Base-by-base conservation (phyloP, 2,888 invertebrate genomes). In the Acleris cristana region DNA sequence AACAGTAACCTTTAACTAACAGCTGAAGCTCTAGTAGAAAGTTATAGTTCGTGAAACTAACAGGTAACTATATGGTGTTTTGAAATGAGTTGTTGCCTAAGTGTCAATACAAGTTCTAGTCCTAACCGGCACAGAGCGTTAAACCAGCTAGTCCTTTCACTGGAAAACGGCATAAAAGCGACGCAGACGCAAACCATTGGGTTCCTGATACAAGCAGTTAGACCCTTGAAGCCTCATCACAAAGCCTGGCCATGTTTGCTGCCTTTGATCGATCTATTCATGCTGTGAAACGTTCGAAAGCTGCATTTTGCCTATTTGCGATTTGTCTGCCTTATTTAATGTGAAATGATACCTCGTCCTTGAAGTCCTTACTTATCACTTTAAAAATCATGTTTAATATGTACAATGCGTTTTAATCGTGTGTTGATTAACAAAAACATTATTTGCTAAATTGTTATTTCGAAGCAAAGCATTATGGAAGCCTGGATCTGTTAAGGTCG, bases 391-490 rank as follows among this genome's bases (percentile, higher is more conserved):
- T 57, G 66, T 62, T 66, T 62, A 49, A 26, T 61, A 57, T 57
- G 61, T 66, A 66, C 45, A 66, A 66, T 66, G 66, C 56, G 52
- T 66, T 61, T 66, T 62, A 18, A 62, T 62, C 30, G 56, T 66
- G 66, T 66, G 55, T 56, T 56, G 51, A 52, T 57, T 66, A 52
- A 61, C 51, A 26, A 44, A 49, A 51, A 23, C 54, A 21, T 34
- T 65, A 14, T 23, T 61, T 44, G 56, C 51, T 51, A 59, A 60
- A 26, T n/a, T 57, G 66, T 66, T 66, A 66, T 48, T 45, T 18
- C 30, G 79, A 80, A 88, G 90, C 91, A 69, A 86, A 89, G 92
- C 92, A 76, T 92, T 90, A 91, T 73, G 69, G 70, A 90, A 89
- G 90, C 90, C 75, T 82, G 88, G 86, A 83, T 76, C 85, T 78